Base-by-base conservation (phyloP, 2,113 vertebrate genomes). In the Phaetusa simplex region DNA sequence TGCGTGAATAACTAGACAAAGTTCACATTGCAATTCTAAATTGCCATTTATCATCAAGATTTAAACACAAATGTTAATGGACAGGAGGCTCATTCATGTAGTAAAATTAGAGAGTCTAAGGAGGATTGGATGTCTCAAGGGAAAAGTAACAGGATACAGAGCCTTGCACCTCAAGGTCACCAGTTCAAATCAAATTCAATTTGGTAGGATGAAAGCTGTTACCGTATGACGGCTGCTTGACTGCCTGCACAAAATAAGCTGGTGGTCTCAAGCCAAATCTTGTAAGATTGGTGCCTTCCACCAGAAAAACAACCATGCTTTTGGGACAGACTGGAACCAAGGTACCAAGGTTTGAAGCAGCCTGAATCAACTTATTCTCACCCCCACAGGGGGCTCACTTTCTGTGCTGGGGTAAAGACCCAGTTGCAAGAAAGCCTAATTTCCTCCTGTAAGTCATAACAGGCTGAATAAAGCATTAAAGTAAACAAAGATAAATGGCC, bases 171-270 rank as follows among this genome's bases (percentile, higher is more conserved):
- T 96, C 79, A 50, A 80, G 79, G 90, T 95, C 92, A 94, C 2
- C 12, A 74, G 88, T 84, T 95, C 90, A 95, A 96, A 87, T 88
- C 84, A 93, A 91, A 87, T 74, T 93, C 92, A 90, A 49, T 92
- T 86, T 88, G 76, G 84, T 40, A 65, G 64, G 81, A 70, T 14
- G 47, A 91, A 90, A 93, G 71, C 55, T 86, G 64, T 36, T 83
- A n/a, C 34, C 30, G 2, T 11, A 59, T 6, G 43, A 91, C 2
- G 0, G 61, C 72, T 67, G 71, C 73, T 52, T 50, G n/a, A 83
- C 58, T 59, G 55, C 49, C 82, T 86, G 8, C 3, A 67, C 50
- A 80, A 92, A 95, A 85, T 7, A 73, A 82, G 36, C 71, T 82
- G 42, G 70, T 86, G 74, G n/a, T 88, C 82, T 86, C 59, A 38